Percentiles rank a stretch among this genome's conserved stretches.
Conservation (phyloP, 2,888 invertebrate genomes). For the Habrosyne pyritoides region DNA sequence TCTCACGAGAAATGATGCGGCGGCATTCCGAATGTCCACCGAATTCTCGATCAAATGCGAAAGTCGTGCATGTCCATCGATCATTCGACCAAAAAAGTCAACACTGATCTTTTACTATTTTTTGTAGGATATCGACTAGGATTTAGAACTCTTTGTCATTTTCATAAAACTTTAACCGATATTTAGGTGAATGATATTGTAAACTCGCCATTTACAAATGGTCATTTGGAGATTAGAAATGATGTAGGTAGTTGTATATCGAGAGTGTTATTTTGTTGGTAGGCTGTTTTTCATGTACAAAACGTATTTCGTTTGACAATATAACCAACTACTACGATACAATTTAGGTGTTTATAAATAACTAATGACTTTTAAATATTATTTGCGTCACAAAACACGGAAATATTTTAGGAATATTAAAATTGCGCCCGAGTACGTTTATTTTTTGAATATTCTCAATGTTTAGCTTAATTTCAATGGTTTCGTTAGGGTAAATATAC, state of each 20-base stretch:
- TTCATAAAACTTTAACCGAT: conserved; percentile 15
- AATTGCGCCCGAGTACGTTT: neutral
- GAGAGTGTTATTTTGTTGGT: neutral
- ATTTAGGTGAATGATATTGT: neutral
- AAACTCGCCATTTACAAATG: too few species aligned
- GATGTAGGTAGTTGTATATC: too few species aligned
- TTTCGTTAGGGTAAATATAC: conserved; percentile 11
- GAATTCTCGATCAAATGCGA: conserved; percentile 71
- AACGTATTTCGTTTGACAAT: too few species aligned
- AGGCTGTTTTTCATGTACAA: too few species aligned
- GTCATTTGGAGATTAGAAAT: too few species aligned
- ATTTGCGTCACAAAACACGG: conserved; percentile 5
- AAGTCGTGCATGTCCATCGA: conserved; percentile 80
- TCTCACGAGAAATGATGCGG: conserved; percentile 79
- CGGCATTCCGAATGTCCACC: conserved; percentile 73
- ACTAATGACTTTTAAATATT: neutral
- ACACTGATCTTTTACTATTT: conserved; percentile 58
- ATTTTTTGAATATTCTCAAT: conserved; percentile 6
- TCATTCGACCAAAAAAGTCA: conserved; percentile 71
- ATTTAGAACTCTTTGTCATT: conserved; percentile 15
- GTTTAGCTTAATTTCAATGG: conserved; percentile 2
- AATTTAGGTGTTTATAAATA: too few species aligned
- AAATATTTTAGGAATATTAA: neutral
- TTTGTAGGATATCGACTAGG: conserved; percentile 53
- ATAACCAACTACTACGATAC: too few species aligned